Evolutionary conservation across 2,888 invertebrate species (phyloP), one percentile per base, ranked within the genome.

Genomic region (Hyles lineata): DNA sequence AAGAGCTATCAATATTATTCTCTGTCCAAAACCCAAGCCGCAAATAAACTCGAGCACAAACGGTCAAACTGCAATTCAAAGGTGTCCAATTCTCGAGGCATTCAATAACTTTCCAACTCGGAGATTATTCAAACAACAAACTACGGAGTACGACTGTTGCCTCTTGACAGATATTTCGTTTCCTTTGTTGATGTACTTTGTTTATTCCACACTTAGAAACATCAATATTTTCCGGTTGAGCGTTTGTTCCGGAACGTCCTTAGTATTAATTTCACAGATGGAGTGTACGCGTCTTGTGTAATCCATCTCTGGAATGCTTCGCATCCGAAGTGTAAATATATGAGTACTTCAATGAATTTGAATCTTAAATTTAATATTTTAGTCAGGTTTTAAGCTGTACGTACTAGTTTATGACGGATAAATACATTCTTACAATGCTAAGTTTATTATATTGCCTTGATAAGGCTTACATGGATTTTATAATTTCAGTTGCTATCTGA

Each of bases 221-320:
- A 55, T 55, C 55, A 67, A 67, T 50, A 50, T 67, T 67, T 67
- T 23, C 23, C 67, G 43, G 67, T 23, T 19, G 25, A 62, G 76
- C 25, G 70, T 72, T 43, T 62, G 72, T 74, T 74, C 70, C 62
- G 73, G 55, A 72, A 21, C 32, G 19, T 59, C 21, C 32, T 61
- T 67, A 61, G 43, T 74, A 74, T 59, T 70, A 73, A 78, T 76
- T 72, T 73, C 55, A 29, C 29, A 72, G 77, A 71, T 73, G 70
- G 62, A 70, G 70, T 52, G 52, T 67, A 23, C 58, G 52, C 55
- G 29, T 50, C 29, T 60, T 25, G 60, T 71, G 72, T 70, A 70
- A 67, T 67, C 17, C 58, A 43, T 67, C 55, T 55, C 19, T 35
- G n/a, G 21, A 3, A n/a, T 35, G 67, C 23, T 15, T 29, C 29